Evolutionary conservation across 2,888 invertebrate genomes (phyloP).

Genomic region (Volucella inflata): DNA sequence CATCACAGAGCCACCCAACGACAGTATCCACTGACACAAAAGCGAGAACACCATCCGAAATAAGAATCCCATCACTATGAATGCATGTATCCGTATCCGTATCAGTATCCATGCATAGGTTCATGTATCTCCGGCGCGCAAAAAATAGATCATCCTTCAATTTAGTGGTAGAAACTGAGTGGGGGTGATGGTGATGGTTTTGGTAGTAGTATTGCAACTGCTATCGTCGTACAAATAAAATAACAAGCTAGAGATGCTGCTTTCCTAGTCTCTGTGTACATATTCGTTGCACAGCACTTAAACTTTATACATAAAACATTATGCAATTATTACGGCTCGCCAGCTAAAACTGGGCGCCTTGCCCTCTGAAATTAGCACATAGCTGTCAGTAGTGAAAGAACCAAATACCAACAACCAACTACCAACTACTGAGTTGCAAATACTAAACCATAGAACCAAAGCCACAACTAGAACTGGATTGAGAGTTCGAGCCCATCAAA

Average conservation of each 20-base stretch:
- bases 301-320: conserved; percentile 75
- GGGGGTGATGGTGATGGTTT: background rate
- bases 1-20: conserved; percentile 14
- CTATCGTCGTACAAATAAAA: background rate
- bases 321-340: conserved; percentile 73
- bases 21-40: conserved; percentile 15
- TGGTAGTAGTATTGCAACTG: too few species aligned
- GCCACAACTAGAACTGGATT: too few species aligned
- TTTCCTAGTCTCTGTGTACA: conserved; percentile 2
- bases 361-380: conserved; percentile 63
- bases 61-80: conserved; percentile 53
- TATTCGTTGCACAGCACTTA: conserved; percentile 49
- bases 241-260: conserved; percentile 52
- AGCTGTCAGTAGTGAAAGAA: conserved; percentile 34
- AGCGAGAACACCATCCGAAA: conserved; percentile 48
- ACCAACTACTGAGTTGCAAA: background rate
- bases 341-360: conserved; percentile 28
- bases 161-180: conserved; percentile 40
- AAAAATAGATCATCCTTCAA: conserved; percentile 52
- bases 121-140: conserved; percentile 18
- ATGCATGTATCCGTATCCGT: background rate
- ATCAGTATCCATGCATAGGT: too few species aligned
- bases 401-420: conserved; percentile 5
- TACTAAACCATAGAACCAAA: too few species aligned
- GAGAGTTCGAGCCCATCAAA: conserved; percentile 10